Base-by-base conservation (phyloP, 2,888 invertebrate genomes). In the Pantelozetes paolii region DNA sequence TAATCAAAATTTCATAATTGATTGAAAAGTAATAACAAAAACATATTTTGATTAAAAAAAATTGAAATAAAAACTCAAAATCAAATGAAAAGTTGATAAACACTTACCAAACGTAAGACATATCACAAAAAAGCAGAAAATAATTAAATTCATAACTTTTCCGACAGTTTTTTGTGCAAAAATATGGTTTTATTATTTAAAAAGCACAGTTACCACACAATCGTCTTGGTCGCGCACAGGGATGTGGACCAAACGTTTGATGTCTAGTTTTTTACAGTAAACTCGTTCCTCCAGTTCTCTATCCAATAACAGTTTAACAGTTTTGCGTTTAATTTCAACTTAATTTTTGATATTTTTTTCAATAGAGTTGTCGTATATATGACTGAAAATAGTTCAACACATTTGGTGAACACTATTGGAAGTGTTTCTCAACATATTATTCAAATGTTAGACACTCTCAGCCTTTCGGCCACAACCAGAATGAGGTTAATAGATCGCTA, bases 401-500 rank as follows among this genome's bases (percentile, higher is more conserved):
- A 26, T 23, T 54, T 20, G 30, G 32, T 32, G 32, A 62, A 62
- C 59, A 62, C n/a, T 62, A 54, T 54, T n/a, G 54, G 54, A 54
- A 54, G 54, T 54, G 13, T 2, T 45, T n/a, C n/a, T n/a, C n/a
- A n/a, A n/a, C n/a, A n/a, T 54, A 26, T 54, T 50, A 45, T 45
- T 45, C 45, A 11, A 50, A 50, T 36, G n/a, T 26, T 54, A 13
- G 54, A 6, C 23, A 13, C 45, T 3, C 54, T 54, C 26, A 54
- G 54, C 54, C 54, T 54, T 54, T 54, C 11, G 54, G 26, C 54
- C 54, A 50, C 50, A 54, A 9, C 26, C 54, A 26, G 54, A 67
- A 67, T 67, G 40, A 67, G 67, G 67, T 67, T 67, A 67, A 67
- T 67, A 30, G 67, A 67, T 67, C 23, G 6, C n/a, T 57, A 18